Conservation (phyloP, 2,888 invertebrate genomes). For the Linnaemya vulpina region DNA sequence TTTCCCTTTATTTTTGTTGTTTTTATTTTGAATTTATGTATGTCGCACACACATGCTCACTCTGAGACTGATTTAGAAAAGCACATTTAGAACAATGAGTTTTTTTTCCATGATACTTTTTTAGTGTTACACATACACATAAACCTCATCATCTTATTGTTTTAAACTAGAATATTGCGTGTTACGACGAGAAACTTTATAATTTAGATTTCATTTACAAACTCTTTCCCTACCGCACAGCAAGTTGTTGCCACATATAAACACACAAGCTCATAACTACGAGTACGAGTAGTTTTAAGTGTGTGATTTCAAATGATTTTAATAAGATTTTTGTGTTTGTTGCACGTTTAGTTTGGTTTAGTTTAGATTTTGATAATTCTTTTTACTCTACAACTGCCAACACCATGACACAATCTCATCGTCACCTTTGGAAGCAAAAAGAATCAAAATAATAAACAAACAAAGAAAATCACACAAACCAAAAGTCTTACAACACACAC, state of each 20-base stretch:
- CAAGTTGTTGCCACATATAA: conserved; percentile 47
- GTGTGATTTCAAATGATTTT: conserved; percentile 66
- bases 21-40: conserved; percentile 12
- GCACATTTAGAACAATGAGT: conserved; percentile 31
- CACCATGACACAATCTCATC: conserved; percentile 53
- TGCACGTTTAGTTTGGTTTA: conserved; percentile 35
- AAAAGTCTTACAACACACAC: not conserved
- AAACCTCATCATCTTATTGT: conserved; percentile 63
- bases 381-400: not conserved
- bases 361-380: conserved; percentile 29
- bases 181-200: conserved; percentile 59
- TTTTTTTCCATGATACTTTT: too few relatives aligned
- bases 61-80: conserved; percentile 26
- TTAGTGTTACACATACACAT: conserved; percentile 3
- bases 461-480: conserved; percentile 27
- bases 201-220: conserved; percentile 47
- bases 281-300: too few relatives aligned
- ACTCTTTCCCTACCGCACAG: conserved; percentile 7
- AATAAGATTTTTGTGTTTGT: conserved; percentile 56
- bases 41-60: conserved; percentile 20
- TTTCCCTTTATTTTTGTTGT: conserved; percentile 9
- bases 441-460: not conserved
- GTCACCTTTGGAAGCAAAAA: conserved; percentile 47
- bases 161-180: conserved; percentile 70
- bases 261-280: conserved; percentile 37